Base-by-base conservation (phyloP, 2,113 vertebrate species). In the Arenaria interpres region DNA sequence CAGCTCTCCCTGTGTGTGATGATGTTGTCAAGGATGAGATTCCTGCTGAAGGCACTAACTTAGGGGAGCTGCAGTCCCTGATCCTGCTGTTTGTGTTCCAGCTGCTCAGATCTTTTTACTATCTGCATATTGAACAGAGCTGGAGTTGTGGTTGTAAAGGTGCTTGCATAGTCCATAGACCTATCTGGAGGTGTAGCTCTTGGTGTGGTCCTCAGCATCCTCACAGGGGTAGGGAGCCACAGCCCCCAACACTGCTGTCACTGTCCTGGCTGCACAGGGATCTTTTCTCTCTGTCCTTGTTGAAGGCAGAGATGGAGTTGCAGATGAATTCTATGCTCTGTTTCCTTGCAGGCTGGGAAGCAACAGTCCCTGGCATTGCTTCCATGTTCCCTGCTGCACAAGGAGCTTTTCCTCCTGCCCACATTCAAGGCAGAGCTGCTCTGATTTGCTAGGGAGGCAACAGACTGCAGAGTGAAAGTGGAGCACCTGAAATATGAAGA, bases 1-100 rank as follows among this genome's bases (percentile, higher is more conserved):
- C 23, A 24, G 54, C 9, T 69, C 39, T 90, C 4, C 9, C 3
- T 67, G 15, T 8, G 4, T 1, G 0, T 30, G n/a, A 17, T 43
- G 28, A 43, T 11, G 4, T 32, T 81, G 21, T 81, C 24, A 32
- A 53, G 37, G 18, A 3, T 24, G 35, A 50, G 19, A 74, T 69
- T 88, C 28, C 39, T 46, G 39, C 41, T 50, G 79, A 45, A 67
- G 20, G 30, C 53, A 8, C 8, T 80, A 0, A 37, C 53, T 56
- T n/a, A n/a, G 17, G 39, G 22, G 5, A 50, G 3, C n/a, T 50
- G 48, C 28, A 33, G 43, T 69, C 39, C 14, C 12, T 76, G 17
- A 28, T 72, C 33, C 25, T 80, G 22, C n/a, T 80, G 3, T 67
- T 43, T 6, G 12, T 72, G 41, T 72, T 46, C n/a, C 50, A 37